Evolutionary conservation across 2,888 invertebrate genomes (phyloP).

Genomic region (Drosophila algonquin): DNA sequence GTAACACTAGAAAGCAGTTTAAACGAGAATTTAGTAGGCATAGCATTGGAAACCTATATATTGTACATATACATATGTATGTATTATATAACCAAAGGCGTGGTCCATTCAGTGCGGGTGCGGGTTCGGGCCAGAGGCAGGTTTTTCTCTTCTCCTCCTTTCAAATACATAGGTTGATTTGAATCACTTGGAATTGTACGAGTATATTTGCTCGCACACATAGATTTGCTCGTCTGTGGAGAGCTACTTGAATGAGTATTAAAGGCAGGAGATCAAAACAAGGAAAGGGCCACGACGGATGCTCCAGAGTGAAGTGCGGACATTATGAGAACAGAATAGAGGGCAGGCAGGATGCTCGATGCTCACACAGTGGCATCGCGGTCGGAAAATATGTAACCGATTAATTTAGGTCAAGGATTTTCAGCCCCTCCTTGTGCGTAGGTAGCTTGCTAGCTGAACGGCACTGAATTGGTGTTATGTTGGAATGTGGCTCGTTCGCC

Average conservation of each 20-base stretch:
- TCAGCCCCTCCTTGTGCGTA: constrained; percentile 46
- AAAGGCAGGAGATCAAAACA: background rate
- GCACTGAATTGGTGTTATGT: constrained; percentile 27
- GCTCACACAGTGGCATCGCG: constrained; percentile 45
- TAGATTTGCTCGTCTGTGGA: constrained; percentile 10
- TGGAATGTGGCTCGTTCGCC: constrained; percentile 10
- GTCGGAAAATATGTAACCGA: constrained; percentile 49
- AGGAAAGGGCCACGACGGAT: constrained; percentile 14
- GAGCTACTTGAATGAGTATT: constrained; percentile 9
- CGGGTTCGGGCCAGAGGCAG: background rate
- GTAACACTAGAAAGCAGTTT: constrained; percentile 57
- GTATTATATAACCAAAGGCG: constrained; percentile 50
- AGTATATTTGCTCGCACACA: constrained; percentile 14
- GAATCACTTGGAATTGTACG: background rate
- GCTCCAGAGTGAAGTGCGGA: constrained; percentile 26
- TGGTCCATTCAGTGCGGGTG: constrained; percentile 33
- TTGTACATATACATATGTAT: constrained; percentile 11
- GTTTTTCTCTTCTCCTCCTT: background rate
- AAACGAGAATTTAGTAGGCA: constrained; percentile 25
- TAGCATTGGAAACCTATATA: constrained; percentile 7
- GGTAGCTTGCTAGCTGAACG: constrained; percentile 47
- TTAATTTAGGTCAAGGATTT: constrained; percentile 77
- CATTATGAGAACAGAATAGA: constrained; percentile 23
- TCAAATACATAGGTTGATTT: background rate
- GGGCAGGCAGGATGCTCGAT: constrained; percentile 12